These are phyloP conservation scores for Malthinus flaveolus DNA, from an alignment of 2,888 invertebrate genomes.

Conservation along the genomic window DNA sequence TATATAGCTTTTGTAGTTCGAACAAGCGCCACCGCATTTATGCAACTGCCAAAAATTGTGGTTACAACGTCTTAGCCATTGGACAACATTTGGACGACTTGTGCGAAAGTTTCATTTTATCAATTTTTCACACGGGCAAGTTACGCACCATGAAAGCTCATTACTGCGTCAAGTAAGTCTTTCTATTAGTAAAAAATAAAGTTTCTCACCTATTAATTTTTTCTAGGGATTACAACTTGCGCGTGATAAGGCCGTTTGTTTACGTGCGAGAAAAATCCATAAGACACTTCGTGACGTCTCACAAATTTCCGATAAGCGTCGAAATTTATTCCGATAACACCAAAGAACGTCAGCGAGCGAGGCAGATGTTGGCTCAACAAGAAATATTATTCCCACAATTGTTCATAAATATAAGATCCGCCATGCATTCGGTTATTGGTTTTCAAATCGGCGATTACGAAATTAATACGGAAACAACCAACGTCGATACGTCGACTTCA, in stretches of 20 bases:
- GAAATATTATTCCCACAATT: constrained; percentile 76
- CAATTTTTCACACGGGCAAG: constrained; percentile 79
- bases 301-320: constrained; percentile 70
- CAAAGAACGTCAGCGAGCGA: constrained; percentile 59
- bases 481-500: constrained; percentile 61
- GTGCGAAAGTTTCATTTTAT: constrained; percentile 79
- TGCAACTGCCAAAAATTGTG: constrained; percentile 71
- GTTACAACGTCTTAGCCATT: constrained; percentile 85
- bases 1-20: constrained; percentile 72
- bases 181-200: not conserved
- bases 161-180: constrained; percentile 69
- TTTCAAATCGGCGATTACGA: constrained; percentile 59
- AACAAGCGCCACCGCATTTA: constrained; percentile 76
- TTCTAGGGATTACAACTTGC: constrained; percentile 74
- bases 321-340: constrained; percentile 43
- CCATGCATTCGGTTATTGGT: constrained; percentile 60
- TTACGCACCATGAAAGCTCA: constrained; percentile 79
- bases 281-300: constrained; percentile 72
- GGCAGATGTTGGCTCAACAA: constrained; percentile 72
- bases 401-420: constrained; percentile 72
- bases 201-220: constrained; percentile 8
- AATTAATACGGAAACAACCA: constrained; percentile 61
- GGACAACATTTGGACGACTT: constrained; percentile 87
- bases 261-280: constrained; percentile 80
- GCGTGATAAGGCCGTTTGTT: constrained; percentile 85